phyloP scores from a whole-genome alignment of 2,797 vertebrate species.

The Aldrovandia affinis region DNA sequence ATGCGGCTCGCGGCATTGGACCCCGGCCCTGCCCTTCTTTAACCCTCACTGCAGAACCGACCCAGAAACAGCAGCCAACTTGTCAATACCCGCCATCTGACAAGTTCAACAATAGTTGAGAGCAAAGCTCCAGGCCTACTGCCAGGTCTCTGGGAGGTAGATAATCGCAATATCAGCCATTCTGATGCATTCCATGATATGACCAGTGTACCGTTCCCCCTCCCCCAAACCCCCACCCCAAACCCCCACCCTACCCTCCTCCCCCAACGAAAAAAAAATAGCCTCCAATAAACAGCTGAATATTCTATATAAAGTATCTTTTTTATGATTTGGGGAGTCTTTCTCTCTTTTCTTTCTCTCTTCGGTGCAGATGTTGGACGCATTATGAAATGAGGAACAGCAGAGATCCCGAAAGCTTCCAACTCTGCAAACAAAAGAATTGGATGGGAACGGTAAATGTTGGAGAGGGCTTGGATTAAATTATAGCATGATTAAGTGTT shows the following conservation, averaged over 20 bases:
- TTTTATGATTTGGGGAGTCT: slow-evolving; percentile 43
- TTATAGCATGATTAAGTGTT: slow-evolving; percentile 74
- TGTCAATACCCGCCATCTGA: slow-evolving; percentile 24
- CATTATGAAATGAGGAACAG: slow-evolving; percentile 59
- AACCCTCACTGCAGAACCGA: slow-evolving; percentile 14
- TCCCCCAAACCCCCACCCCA: no score
- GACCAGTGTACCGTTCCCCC: not conserved
- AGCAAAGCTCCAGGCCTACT: not conserved
- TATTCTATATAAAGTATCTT: slow-evolving; percentile 46
- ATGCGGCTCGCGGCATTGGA: not conserved
- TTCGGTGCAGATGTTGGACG: slow-evolving; percentile 63
- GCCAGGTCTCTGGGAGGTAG: slow-evolving; percentile 12
- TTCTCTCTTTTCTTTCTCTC: not conserved
- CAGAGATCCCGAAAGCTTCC: slow-evolving; percentile 58
- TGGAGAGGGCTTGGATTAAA: slow-evolving; percentile 69
- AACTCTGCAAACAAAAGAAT: slow-evolving; percentile 66
- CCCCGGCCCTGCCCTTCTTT: not conserved
- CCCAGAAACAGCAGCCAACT: slow-evolving; percentile 8
- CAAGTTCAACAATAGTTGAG: slow-evolving; percentile 28
- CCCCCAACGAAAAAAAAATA: not conserved
- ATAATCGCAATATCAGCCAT: not conserved
- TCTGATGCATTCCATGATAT: not conserved
- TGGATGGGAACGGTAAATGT: slow-evolving; percentile 60
- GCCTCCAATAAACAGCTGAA: slow-evolving; percentile 29
- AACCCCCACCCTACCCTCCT: no score